Conservation (phyloP, 2,888 invertebrate species). For the Lasioglossum marginatum region DNA sequence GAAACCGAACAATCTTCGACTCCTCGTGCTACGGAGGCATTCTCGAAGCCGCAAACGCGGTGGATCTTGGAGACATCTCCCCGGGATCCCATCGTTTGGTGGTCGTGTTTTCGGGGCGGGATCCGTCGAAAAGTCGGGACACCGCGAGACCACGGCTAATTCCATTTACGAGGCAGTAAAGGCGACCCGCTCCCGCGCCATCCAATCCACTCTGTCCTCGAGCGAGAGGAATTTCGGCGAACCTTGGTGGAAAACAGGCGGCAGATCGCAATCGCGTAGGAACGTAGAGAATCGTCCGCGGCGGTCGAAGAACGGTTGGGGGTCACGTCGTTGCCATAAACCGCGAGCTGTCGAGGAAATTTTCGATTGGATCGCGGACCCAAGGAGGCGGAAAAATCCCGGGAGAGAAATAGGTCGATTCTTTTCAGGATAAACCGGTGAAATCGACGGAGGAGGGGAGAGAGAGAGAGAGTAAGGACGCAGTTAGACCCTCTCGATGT, state of each 20-base stretch:
- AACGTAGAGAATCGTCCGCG: not conserved
- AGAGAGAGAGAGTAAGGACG: conserved; percentile 48
- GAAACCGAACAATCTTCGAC: too few species aligned
- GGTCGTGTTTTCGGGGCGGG: not conserved
- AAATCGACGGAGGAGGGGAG: conserved; percentile 62
- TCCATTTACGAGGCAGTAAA: conserved; percentile 13
- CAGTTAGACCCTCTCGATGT: conserved; percentile 69
- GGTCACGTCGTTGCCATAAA: conserved; percentile 26
- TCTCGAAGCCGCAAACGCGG: not conserved
- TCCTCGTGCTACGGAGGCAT: too few species aligned
- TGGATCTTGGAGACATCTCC: not conserved
- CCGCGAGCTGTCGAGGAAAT: conserved; percentile 9
- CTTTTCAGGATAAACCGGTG: conserved; percentile 70
- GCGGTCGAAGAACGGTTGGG: not conserved
- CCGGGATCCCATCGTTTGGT: not conserved
- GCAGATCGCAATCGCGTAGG: conserved; percentile 16
- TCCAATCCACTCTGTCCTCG: conserved; percentile 5
- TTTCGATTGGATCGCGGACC: conserved; percentile 34
- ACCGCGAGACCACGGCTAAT: not conserved
- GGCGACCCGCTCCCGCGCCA: not conserved
- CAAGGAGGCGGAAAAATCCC: not conserved
- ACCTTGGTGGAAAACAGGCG: not conserved
- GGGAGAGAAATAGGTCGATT: conserved; percentile 60
- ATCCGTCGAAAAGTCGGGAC: not conserved
- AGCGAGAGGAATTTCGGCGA: not conserved